Evolutionary conservation across 2,888 invertebrate species (phyloP), one percentile per base, ranked within the genome.

Genomic region (Troides oblongomaculatus): DNA sequence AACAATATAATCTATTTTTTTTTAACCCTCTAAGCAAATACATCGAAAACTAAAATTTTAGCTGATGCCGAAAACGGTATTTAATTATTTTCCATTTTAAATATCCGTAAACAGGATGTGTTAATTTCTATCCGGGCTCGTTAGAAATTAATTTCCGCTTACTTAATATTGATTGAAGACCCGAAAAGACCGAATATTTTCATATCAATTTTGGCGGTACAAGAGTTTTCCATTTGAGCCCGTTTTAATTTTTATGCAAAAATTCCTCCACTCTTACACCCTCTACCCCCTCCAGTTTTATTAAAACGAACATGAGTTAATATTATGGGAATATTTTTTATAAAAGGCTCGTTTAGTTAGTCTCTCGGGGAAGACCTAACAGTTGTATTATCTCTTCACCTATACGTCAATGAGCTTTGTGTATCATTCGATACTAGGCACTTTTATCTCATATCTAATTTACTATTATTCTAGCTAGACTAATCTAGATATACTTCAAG

Each of bases 191-290:
- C 58, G 21, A 21, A 18, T 14, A 50, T n/a, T 14, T 53, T 18
- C 43, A 70, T 58, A 69, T 62, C 46, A 65, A 69, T 64, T 69
- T 62, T 61, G 39, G 50, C 46, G 57, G 46, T 62, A 70, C 69
- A 66, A 65, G 69, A 62, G 39, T 70, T 70, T 62, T 70, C 66
- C 69, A 70, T 70, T 66, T 62, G 62, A 46, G n/a, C 6, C 7
- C 7, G 50, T 39, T 62, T 61, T 64, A 64, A 69, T 62, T 69
- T 69, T 69, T 64, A 69, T 64, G 64, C 8, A 58, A 69, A 64
- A 64, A 64, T 69, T 64, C 43, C 1, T 39, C 21, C 53, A 64
- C n/a, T 7, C 39, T 39, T 10, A 7, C 39, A 10, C 39, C 39
- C 39, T 8, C 39, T 10, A 10, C 39, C 23, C 57, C 30, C 60